phyloP scores from a whole-genome alignment of 2,797 vertebrate genomes.

The Danionella dracula region DNA sequence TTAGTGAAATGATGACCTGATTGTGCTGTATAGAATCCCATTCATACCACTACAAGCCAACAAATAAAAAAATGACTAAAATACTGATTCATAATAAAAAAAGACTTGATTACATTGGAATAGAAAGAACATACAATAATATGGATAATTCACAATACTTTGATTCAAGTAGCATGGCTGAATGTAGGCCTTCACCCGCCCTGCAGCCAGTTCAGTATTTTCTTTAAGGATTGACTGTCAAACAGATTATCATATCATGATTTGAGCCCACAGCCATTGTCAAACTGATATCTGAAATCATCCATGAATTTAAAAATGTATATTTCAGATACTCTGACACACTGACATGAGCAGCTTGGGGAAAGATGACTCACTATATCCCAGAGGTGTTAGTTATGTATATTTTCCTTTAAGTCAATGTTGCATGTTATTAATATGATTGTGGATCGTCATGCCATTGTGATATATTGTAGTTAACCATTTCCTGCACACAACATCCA shows the following conservation, averaged over 20 bases:
- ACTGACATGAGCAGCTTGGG: neutral
- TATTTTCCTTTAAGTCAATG: no score
- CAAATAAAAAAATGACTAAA: neutral
- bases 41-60: neutral
- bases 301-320: conserved; percentile 34
- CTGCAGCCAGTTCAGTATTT: neutral
- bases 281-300: conserved; percentile 23
- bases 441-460: no score
- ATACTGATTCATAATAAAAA: neutral
- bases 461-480: no score
- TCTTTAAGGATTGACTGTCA: conserved; percentile 25
- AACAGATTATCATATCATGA: conserved; percentile 29
- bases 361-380: neutral
- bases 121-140: neutral
- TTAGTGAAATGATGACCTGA: neutral
- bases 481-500: no score
- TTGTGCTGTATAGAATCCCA: neutral
- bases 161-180: neutral
- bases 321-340: conserved; percentile 20
- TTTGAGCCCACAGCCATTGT: conserved; percentile 28
- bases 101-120: neutral
- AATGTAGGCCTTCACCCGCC: neutral
- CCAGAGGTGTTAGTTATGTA: neutral
- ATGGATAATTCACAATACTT: neutral
- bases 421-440: no score